Base-by-base conservation (phyloP, 1,140 invertebrate genomes). In the Aphis gossypii region DNA sequence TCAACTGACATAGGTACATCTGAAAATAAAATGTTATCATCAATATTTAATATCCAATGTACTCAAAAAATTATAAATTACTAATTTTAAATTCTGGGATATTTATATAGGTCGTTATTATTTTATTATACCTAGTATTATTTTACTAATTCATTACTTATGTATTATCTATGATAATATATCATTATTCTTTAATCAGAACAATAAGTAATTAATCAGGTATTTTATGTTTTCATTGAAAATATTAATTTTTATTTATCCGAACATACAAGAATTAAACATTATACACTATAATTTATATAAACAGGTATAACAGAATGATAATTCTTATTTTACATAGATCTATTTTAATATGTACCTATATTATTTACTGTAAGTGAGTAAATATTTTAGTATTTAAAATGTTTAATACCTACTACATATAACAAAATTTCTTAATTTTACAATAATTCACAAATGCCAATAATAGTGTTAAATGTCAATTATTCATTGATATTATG, bases 11-110 rank as follows among this genome's bases (percentile, higher is more conserved):
- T 48, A 25, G 90, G 90, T 14, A 92, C 46, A 38, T 92, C 90
- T 92, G 30, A 48, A 92, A 92, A 89, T 89, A 54, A 90, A 90
- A 90, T 60, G 44, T 68, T 38, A 83, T 38, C 6, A 83, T 38
- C 2, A 83, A 25, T 83, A 38, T 41, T 41, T 7, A 41, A 25
- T 38, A 83, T 23, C 8, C 9, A 23, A 83, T 23, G 20, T 83
- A 38, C 8, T 23, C 41, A 83, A 0, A 11, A n/a, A n/a, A 68
- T 14, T 30, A 14, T 51, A 51, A 51, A 51, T 30, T 14, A 60
- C 30, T 14, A 60, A 30, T 30, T 68, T n/a, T 14, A 30, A 68
- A 68, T 68, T n/a, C 3, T 68, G 11, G 7, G 60, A 30, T n/a
- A 30, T 25, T 60, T 60, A 60, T 60, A 30, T 30, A 60, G 14